Evolutionary conservation across 2,797 vertebrate genomes (phyloP).

Genomic region (Oophaga sylvatica): DNA sequence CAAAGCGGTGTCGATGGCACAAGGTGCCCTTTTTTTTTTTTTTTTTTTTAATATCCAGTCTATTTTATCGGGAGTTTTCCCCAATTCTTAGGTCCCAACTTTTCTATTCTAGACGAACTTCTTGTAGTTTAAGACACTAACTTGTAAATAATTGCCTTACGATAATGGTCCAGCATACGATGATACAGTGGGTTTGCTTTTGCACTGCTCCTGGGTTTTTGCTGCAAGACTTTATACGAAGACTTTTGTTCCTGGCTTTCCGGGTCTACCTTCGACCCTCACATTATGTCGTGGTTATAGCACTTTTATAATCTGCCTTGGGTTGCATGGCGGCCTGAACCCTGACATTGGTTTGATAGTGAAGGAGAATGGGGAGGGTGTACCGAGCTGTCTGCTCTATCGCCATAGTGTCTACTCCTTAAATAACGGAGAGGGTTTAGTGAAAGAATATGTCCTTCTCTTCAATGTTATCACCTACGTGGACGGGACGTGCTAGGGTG

Average conservation of each 20-base stretch:
- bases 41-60: neutral
- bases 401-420: neutral
- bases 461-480: neutral
- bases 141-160: conserved; percentile 17
- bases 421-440: neutral
- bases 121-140: conserved; percentile 31
- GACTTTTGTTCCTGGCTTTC: neutral
- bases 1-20: neutral
- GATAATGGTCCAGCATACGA: conserved; percentile 2
- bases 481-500: neutral
- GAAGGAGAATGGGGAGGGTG: neutral
- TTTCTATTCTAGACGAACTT: conserved; percentile 16
- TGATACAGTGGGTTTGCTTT: conserved; percentile 3
- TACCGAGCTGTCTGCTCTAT: neutral
- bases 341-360: neutral
- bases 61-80: neutral
- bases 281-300: neutral
- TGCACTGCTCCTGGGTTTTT: conserved; percentile 15
- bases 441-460: neutral
- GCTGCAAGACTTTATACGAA: neutral
- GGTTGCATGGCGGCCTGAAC: neutral
- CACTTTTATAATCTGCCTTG: conserved; percentile 20
- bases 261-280: neutral
- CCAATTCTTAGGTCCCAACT: neutral
- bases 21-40: neutral